Base-by-base conservation (phyloP, 2,113 vertebrate genomes). In the Climacteris rufus region DNA sequence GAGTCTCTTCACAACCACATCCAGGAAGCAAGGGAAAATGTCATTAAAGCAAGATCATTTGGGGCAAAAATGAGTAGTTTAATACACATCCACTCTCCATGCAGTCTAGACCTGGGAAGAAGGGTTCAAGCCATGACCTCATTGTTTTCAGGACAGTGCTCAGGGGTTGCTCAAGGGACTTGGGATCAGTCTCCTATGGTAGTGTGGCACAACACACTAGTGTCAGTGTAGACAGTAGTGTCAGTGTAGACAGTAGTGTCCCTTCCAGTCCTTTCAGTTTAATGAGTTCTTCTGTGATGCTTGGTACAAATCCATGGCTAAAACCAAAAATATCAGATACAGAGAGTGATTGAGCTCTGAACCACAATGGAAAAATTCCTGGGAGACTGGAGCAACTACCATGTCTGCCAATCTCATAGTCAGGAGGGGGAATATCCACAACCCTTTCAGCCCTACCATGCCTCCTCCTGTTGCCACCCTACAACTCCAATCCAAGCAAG, bases 181-280 rank as follows among this genome's bases (percentile, higher is more conserved):
- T 68, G 22, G 33, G 44, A 33, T 33, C 24, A 42, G 33, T 39
- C 23, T 42, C 28, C 39, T 31, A 0, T 13, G 49, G 6, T 0
- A 61, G 15, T 0, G 0, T 20, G 40, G 27, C 44, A 68, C 35
- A 27, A 12, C 11, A 31, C 23, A 22, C 14, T n/a, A n/a, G n/a
- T n/a, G n/a, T n/a, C n/a, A n/a, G n/a, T n/a, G n/a, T n/a, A n/a
- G n/a, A n/a, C n/a, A n/a, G n/a, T n/a, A n/a, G n/a, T n/a, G n/a
- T n/a, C n/a, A n/a, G n/a, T n/a, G n/a, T n/a, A n/a, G n/a, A n/a
- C n/a, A 23, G 14, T 1, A 4, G 9, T 57, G 53, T 19, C 23
- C n/a, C 40, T 66, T 65, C 19, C 42, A 45, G 33, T 35, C 16
- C 42, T 71, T 75, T 42, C 39, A 52, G 17, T 33, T 27, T 39